A percentile compares a stretch with the other conserved stretches of the same genome.
These are phyloP conservation scores for Oplegnathus fasciatus DNA, from an alignment of 2,113 vertebrate genomes.

Conservation along the genomic window DNA sequence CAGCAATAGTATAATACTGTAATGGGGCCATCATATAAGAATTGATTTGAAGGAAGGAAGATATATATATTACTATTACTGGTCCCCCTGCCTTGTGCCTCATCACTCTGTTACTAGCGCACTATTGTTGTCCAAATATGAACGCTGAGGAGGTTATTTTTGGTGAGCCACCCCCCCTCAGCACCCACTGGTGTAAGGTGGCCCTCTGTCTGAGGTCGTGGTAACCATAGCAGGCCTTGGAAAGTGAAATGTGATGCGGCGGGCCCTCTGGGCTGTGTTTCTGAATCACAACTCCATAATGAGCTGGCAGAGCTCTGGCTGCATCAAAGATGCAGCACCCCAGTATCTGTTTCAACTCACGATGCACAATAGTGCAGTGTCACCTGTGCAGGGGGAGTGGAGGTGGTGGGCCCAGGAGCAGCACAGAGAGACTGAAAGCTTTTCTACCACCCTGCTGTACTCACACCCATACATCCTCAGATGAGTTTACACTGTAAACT, in stretches of 20 bases:
- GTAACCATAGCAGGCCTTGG: conserved; percentile 86
- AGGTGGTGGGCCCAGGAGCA: conserved; percentile 11
- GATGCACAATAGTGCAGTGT: conserved; percentile 61
- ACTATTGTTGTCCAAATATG: conserved; percentile 43
- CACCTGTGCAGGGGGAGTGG: conserved; percentile 48
- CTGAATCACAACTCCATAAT: conserved; percentile 86
- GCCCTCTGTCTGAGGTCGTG: conserved; percentile 82
- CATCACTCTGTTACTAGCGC: not conserved
- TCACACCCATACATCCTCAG: conserved; percentile 32
- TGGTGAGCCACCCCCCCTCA: conserved; percentile 29
- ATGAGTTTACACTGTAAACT: not conserved
- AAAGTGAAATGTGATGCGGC: conserved; percentile 86
- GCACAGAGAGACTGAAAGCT: conserved; percentile 21
- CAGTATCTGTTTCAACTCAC: conserved; percentile 79
- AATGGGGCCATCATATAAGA: not conserved
- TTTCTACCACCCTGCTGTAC: conserved; percentile 9
- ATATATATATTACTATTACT: not conserved
- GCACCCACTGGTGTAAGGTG: conserved; percentile 55
- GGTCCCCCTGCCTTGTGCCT: too few species aligned
- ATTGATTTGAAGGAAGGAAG: conserved; percentile 9
- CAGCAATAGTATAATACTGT: not conserved
- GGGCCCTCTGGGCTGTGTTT: conserved; percentile 73
- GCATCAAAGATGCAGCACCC: conserved; percentile 84
- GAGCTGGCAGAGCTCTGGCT: conserved; percentile 74
- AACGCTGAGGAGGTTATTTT: conserved; percentile 64